phyloP scores from a whole-genome alignment of 2,888 invertebrate genomes.

The Eustalomyia histrio region DNA sequence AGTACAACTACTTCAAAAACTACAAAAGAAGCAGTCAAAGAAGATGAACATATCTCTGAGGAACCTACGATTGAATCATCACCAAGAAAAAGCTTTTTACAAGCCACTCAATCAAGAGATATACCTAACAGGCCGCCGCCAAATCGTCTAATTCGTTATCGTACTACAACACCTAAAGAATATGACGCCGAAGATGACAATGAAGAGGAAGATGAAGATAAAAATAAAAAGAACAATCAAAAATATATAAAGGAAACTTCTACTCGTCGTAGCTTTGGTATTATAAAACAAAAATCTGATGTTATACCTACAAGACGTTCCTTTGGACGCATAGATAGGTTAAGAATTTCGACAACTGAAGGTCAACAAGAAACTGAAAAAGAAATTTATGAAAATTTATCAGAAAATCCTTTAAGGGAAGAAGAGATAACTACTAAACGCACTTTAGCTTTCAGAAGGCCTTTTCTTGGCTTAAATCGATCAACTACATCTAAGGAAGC shows the following conservation, averaged over 20 bases:
- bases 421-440: constrained; percentile 20
- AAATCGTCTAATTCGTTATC: constrained; percentile 32
- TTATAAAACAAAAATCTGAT: not conserved
- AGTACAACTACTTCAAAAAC: constrained; percentile 26
- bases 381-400: not conserved
- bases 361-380: not conserved
- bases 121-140: not conserved
- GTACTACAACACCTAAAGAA: not conserved
- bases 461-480: constrained; percentile 18
- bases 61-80: not conserved
- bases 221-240: not conserved
- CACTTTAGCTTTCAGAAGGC: constrained; percentile 15
- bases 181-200: not conserved
- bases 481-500: constrained; percentile 27
- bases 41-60: not conserved
- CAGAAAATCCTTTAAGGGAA: not conserved
- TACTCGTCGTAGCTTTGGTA: constrained; percentile 17
- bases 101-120: not conserved
- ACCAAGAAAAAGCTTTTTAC: constrained; percentile 1
- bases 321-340: not conserved
- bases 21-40: not conserved
- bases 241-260: not conserved
- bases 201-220: not conserved
- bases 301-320: not conserved
- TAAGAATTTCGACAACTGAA: not conserved